These are phyloP conservation scores for Columba livia DNA, from an alignment of 2,113 vertebrate genomes.

Conservation along the genomic window DNA sequence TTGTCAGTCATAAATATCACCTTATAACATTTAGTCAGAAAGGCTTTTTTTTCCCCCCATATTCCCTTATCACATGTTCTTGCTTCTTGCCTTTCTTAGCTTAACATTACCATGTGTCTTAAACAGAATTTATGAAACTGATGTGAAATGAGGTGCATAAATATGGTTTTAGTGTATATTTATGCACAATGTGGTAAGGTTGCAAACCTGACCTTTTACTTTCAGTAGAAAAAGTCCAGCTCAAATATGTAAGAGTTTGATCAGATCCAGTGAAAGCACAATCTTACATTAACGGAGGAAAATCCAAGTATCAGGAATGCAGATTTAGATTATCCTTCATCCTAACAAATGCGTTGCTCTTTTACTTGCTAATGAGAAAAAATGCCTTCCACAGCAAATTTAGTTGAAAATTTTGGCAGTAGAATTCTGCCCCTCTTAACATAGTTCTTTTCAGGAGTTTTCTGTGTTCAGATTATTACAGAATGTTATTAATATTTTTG, in stretches of 20 bases:
- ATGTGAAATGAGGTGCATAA: neutral
- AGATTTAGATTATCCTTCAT: neutral
- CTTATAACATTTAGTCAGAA: conserved; percentile 20
- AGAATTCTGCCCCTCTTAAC: neutral
- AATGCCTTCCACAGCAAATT: neutral
- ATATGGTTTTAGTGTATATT: neutral
- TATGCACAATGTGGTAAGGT: neutral
- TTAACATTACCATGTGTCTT: neutral
- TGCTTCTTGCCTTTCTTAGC: neutral
- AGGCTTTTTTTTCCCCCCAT: neutral
- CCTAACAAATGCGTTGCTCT: neutral
- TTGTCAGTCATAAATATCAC: conserved; percentile 61
- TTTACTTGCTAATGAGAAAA: conserved; percentile 3
- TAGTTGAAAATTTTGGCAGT: neutral
- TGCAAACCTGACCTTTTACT: neutral
- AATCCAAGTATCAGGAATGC: neutral
- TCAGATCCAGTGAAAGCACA: neutral
- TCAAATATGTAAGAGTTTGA: neutral
- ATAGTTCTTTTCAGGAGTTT: neutral
- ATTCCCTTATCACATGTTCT: neutral
- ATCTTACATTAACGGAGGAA: neutral
- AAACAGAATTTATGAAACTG: neutral
- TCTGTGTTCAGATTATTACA: neutral
- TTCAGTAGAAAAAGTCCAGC: neutral
- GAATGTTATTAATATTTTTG: neutral